phyloP scores from a whole-genome alignment of 1,140 invertebrate species.

The Dufourea novaeangliae region DNA sequence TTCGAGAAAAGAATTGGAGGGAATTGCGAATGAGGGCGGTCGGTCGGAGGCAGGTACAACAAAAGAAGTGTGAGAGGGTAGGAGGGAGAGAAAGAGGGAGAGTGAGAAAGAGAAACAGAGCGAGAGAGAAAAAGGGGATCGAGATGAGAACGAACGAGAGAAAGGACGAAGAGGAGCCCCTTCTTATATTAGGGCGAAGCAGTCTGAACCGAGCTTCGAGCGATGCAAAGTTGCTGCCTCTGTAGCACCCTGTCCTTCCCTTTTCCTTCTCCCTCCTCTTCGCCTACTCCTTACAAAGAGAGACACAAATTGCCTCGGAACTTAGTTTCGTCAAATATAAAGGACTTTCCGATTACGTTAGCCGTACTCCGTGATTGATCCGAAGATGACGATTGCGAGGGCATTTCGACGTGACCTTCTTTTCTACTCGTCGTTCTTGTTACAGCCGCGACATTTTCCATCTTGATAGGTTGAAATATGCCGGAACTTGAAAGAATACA shows the following conservation, averaged over 20 bases:
- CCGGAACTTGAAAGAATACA: too few relatives aligned
- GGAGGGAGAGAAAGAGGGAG: conserved; percentile 52
- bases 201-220: conserved; percentile 70
- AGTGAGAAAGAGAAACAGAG: conserved; percentile 38
- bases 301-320: conserved; percentile 80
- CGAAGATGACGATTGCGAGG: conserved; percentile 74
- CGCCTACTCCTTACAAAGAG: conserved; percentile 79
- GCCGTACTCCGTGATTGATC: conserved; percentile 77
- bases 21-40: conserved; percentile 71
- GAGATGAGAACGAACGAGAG: conserved; percentile 69
- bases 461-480: background rate
- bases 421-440: conserved; percentile 14
- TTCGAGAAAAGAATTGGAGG: conserved; percentile 79
- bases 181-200: conserved; percentile 66
- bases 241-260: conserved; percentile 36
- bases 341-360: conserved; percentile 80
- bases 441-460: conserved; percentile 2
- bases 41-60: conserved; percentile 53
- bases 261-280: conserved; percentile 52
- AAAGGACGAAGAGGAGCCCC: conserved; percentile 60
- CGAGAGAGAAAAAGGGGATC: conserved; percentile 38
- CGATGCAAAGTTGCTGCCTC: conserved; percentile 76
- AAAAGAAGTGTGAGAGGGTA: conserved; percentile 43
- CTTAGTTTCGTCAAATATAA: conserved; percentile 80
- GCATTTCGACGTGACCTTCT: conserved; percentile 67